Conservation (phyloP, 1,140 invertebrate genomes). For the Leptinotarsa defecta region DNA sequence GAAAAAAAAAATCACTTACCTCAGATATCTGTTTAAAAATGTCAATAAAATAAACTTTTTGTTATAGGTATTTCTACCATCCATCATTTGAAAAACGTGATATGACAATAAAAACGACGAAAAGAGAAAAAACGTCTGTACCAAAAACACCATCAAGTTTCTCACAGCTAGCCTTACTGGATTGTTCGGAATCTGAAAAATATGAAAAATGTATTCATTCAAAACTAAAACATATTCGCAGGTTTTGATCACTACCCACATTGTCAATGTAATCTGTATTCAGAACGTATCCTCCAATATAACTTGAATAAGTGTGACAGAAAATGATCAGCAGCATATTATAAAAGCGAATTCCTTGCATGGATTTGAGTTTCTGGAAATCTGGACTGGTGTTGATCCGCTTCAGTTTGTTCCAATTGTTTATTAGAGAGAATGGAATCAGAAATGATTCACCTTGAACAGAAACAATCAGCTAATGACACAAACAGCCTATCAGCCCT, state of each 20-base stretch:
- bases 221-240: background rate
- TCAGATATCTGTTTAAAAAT: constrained; percentile 42
- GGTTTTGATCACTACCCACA: constrained; percentile 21
- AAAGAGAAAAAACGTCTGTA: constrained; percentile 39
- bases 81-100: constrained; percentile 36
- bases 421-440: constrained; percentile 27
- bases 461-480: background rate
- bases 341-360: constrained; percentile 40
- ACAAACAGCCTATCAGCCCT: no score
- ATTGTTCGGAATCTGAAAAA: constrained; percentile 34
- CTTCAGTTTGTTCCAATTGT: constrained; percentile 33
- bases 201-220: background rate
- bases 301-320: constrained; percentile 31
- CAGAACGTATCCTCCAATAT: constrained; percentile 28
- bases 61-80: constrained; percentile 31
- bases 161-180: constrained; percentile 16
- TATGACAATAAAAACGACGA: constrained; percentile 38
- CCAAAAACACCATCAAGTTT: constrained; percentile 33
- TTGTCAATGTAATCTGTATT: constrained; percentile 40
- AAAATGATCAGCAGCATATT: constrained; percentile 37
- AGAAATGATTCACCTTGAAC: constrained; percentile 20
- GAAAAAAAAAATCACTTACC: constrained; percentile 33
- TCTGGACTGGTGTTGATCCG: constrained; percentile 23
- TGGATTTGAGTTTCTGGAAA: constrained; percentile 36
- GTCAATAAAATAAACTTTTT: constrained; percentile 31